Percentiles rank a stretch among this genome's conserved stretches.
phyloP scores from a whole-genome alignment of 2,113 vertebrate species.

The Pelusios castaneus region DNA sequence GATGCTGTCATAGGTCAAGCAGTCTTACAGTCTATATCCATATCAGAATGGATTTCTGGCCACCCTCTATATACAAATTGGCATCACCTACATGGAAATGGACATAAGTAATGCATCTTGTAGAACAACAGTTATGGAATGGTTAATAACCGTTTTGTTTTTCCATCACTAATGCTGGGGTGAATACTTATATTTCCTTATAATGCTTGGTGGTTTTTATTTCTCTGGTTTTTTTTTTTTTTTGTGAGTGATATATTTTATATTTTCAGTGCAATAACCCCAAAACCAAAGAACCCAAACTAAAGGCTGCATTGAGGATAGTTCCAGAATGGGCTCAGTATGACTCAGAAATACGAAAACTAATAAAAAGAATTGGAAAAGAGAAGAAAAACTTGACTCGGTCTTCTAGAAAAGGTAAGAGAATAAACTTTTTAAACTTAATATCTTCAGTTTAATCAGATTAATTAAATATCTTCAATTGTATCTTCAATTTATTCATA shows the following conservation, averaged over 20 bases:
- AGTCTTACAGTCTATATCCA: too few species aligned
- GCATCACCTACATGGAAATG: too few species aligned
- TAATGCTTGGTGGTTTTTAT: neutral
- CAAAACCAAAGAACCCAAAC: conserved; percentile 96
- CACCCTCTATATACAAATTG: too few species aligned
- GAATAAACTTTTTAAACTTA: neutral
- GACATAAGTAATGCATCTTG: too few species aligned
- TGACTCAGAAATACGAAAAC: conserved; percentile 86
- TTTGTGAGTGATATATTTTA: conserved; percentile 30
- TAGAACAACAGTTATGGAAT: too few species aligned
- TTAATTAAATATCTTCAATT: neutral
- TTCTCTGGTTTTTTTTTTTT: conserved; percentile 3
- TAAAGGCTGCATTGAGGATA: conserved; percentile 91
- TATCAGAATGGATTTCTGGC: too few species aligned
- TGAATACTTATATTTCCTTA: neutral
- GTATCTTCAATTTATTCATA: neutral
- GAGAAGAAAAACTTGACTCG: conserved; percentile 58
- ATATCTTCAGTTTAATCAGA: too few species aligned
- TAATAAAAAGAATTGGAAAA: conserved; percentile 78
- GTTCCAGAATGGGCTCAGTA: conserved; percentile 94
- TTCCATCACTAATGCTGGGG: neutral
- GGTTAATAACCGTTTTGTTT: neutral
- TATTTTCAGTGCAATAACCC: conserved; percentile 95
- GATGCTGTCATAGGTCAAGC: too few species aligned
- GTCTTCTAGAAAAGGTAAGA: neutral